A percentile compares a stretch with the other conserved stretches of the same genome.
Conservation (phyloP, 2,797 vertebrate genomes). For the Xiphophorus birchmanni region DNA sequence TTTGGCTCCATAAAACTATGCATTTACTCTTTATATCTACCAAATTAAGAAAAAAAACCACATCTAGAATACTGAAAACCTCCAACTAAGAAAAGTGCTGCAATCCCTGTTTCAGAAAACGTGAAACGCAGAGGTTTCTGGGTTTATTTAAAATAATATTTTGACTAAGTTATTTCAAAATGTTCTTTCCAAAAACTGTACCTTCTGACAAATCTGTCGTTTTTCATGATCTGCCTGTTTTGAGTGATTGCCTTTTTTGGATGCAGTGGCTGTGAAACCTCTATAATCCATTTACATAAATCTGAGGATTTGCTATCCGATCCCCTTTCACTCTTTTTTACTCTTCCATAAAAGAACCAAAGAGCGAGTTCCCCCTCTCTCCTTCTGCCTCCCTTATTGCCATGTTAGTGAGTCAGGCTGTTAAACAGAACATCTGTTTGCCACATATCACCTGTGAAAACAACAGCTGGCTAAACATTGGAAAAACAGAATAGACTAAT, state of each 20-base stretch:
- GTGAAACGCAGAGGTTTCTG: background rate
- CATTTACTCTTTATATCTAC: background rate
- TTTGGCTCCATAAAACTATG: background rate
- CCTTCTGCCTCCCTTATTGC: conserved; percentile 21
- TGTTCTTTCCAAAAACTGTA: background rate
- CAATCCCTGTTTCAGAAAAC: background rate
- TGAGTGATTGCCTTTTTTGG: conserved; percentile 42
- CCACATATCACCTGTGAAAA: conserved; percentile 63
- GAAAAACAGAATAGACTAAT: conserved; percentile 24
- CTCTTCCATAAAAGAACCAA: conserved; percentile 62
- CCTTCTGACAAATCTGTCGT: background rate
- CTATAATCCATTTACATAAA: conserved; percentile 61
- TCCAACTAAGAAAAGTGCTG: conserved; percentile 9
- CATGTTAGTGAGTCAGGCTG: conserved; percentile 67
- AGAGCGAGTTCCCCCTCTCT: conserved; percentile 30
- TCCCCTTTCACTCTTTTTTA: conserved; percentile 57
- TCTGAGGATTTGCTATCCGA: conserved; percentile 66
- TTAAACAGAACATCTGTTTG: conserved; percentile 74
- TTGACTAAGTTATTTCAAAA: background rate
- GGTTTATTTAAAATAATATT: background rate
- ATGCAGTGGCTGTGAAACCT: conserved; percentile 40
- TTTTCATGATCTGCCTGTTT: conserved; percentile 22
- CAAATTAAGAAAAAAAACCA: background rate
- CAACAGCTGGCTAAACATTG: conserved; percentile 60
- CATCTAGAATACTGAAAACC: background rate